Evolutionary conservation across 2,888 invertebrate genomes (phyloP).

Genomic region (Coelogynopora nodosa): DNA sequence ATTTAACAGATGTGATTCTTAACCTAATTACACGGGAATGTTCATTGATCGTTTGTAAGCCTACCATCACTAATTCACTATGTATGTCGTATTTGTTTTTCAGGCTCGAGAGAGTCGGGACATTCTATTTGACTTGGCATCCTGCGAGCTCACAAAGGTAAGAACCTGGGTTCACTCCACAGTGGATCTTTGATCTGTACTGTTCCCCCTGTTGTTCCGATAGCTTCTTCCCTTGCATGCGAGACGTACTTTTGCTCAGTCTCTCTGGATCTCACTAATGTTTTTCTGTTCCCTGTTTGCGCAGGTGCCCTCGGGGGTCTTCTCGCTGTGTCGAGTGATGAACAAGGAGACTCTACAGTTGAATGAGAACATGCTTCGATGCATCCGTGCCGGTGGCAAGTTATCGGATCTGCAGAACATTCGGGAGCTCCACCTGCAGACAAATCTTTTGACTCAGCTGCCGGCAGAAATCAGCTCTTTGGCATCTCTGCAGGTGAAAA

Average conservation of each 20-base stretch:
- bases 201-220: neutral
- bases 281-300: too few species aligned
- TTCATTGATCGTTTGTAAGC: neutral
- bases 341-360: conserved; percentile 69
- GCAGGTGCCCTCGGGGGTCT: conserved; percentile 73
- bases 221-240: neutral
- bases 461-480: conserved; percentile 70
- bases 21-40: too few species aligned
- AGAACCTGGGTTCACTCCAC: too few species aligned
- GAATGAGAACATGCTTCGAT: conserved; percentile 70
- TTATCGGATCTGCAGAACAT: conserved; percentile 68
- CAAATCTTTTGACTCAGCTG: conserved; percentile 70
- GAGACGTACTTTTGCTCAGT: neutral
- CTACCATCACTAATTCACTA: too few species aligned
- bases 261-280: neutral
- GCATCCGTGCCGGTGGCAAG: conserved; percentile 71
- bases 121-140: conserved; percentile 74
- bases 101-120: conserved; percentile 76
- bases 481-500: conserved; percentile 65
- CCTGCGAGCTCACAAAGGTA: conserved; percentile 70
- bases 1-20: too few species aligned
- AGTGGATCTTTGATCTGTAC: neutral
- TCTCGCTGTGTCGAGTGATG: conserved; percentile 75
- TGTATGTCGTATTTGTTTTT: conserved; percentile 48
- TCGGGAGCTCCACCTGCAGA: conserved; percentile 72